Percentiles rank a stretch among this genome's conserved stretches.
Conservation (phyloP, 2,888 invertebrate species). For the Ophioninae sp. region DNA sequence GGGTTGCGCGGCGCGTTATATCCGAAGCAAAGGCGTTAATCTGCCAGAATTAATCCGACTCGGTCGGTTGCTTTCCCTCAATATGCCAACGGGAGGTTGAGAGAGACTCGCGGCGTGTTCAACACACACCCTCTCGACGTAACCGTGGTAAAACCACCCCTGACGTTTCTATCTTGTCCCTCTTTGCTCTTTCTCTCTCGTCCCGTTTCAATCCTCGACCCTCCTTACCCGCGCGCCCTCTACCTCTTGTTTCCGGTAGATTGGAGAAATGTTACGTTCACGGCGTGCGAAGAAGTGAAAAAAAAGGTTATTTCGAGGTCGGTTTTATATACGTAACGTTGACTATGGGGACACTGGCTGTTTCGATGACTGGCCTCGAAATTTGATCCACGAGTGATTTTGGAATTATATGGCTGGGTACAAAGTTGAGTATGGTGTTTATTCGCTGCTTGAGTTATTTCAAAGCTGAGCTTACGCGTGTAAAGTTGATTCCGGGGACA, state of each 20-base stretch:
- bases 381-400: no score
- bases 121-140: conserved; percentile 63
- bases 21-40: conserved; percentile 78
- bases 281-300: conserved; percentile 7
- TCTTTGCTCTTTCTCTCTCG: conserved; percentile 40
- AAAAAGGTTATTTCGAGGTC: neutral
- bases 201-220: conserved; percentile 7
- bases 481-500: no score
- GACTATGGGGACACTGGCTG: neutral
- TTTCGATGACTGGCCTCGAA: no score
- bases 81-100: conserved; percentile 72
- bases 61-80: conserved; percentile 79
- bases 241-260: conserved; percentile 14
- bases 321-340: neutral
- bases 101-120: conserved; percentile 55
- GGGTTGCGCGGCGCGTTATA: conserved; percentile 51
- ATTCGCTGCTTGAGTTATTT: no score
- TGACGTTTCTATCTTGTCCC: conserved; percentile 45
- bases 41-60: conserved; percentile 79
- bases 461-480: no score
- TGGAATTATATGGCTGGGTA: no score
- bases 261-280: conserved; percentile 28
- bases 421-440: no score
- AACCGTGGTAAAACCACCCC: conserved; percentile 56
- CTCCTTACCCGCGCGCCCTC: neutral